Evolutionary conservation across 1,140 invertebrate genomes (phyloP).

Genomic region (Brachionus asplanchnoidis): DNA sequence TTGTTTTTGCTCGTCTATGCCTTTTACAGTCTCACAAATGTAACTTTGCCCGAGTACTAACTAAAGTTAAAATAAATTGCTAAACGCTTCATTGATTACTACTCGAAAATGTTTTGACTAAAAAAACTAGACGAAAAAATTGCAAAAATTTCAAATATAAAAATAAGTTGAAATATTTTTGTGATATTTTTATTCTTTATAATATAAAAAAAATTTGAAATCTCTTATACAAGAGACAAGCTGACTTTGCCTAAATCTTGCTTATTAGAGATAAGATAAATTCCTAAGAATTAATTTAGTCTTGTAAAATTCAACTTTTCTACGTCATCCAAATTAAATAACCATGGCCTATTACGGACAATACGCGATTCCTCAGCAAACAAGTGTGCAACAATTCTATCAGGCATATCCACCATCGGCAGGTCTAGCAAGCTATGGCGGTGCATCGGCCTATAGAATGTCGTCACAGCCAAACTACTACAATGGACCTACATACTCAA

Average conservation of each 20-base stretch:
- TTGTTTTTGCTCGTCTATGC: background rate
- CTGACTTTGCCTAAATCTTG: background rate
- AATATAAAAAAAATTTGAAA: background rate
- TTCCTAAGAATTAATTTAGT: background rate
- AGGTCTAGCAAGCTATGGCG: slow-evolving; percentile 32
- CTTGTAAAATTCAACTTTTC: background rate
- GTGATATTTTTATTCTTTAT: background rate
- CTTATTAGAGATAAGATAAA: background rate
- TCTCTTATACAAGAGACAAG: background rate
- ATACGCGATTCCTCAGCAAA: background rate
- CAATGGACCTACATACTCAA: slow-evolving; percentile 21
- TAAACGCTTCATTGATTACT: slow-evolving; percentile 34
- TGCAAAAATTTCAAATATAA: slow-evolving; percentile 14
- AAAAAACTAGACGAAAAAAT: slow-evolving; percentile 5
- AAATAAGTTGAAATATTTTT: slow-evolving; percentile 34
- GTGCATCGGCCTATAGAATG: slow-evolving; percentile 12
- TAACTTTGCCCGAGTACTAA: background rate
- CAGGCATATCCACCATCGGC: background rate
- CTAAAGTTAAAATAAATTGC: slow-evolving; percentile 39
- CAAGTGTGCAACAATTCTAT: slow-evolving; percentile 16
- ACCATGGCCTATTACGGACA: slow-evolving; percentile 19
- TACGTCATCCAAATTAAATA: slow-evolving; percentile 14
- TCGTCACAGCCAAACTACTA: background rate
- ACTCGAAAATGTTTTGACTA: slow-evolving; percentile 24
- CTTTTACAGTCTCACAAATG: background rate